These are phyloP conservation scores for Macroramphosus scolopax DNA, from an alignment of 2,797 vertebrate genomes.

Conservation along the genomic window DNA sequence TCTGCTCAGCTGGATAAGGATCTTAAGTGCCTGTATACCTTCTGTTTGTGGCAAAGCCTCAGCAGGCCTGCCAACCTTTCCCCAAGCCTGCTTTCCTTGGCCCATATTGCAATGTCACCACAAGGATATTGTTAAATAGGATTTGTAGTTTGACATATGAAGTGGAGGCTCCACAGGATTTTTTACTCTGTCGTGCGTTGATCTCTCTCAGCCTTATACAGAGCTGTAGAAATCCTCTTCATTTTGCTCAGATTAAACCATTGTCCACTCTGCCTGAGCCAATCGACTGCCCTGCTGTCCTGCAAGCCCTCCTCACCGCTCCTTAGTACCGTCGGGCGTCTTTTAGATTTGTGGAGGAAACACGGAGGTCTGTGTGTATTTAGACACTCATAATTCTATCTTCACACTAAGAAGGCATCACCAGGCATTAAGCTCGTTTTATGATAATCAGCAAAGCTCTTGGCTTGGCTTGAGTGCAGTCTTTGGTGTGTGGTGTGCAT, in stretches of 20 bases:
- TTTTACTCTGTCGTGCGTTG: constrained; percentile 51
- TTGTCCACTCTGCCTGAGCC: constrained; percentile 59
- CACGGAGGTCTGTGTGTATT: constrained; percentile 32
- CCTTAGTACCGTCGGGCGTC: constrained; percentile 10
- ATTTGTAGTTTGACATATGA: constrained; percentile 74
- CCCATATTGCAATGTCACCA: constrained; percentile 57
- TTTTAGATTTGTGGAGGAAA: constrained; percentile 53
- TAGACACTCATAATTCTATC: constrained; percentile 44
- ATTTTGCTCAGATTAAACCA: constrained; percentile 70
- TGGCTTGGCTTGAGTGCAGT: constrained; percentile 17
- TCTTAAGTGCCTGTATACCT: constrained; percentile 30
- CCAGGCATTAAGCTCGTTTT: constrained; percentile 32
- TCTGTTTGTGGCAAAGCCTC: constrained; percentile 25
- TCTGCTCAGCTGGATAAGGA: constrained; percentile 38
- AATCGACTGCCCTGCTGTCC: constrained; percentile 35
- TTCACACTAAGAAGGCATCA: constrained; percentile 26
- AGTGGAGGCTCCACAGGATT: constrained; percentile 60
- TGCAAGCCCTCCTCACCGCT: constrained; percentile 26
- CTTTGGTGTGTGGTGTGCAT: constrained; percentile 3
- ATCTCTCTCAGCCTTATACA: constrained; percentile 51
- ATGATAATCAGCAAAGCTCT: constrained; percentile 35
- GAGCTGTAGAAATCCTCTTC: constrained; percentile 65
- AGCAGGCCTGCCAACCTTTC: constrained; percentile 19
- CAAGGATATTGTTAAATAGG: constrained; percentile 74
- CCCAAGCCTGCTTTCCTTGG: constrained; percentile 20